phyloP scores from a whole-genome alignment of 1,140 invertebrate species.

The Archegozetes longisetosus region DNA sequence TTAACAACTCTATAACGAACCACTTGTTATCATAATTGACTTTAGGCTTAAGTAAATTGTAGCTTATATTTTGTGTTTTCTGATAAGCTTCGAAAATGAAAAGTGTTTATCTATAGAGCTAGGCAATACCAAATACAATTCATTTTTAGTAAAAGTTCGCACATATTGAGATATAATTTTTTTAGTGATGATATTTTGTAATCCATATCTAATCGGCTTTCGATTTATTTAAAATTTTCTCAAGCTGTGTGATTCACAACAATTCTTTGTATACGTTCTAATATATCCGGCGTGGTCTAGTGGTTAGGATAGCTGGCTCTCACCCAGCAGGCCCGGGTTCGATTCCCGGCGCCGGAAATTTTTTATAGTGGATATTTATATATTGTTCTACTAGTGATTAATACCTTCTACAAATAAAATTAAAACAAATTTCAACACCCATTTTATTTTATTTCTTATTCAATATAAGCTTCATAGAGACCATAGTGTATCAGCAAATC shows the following conservation, averaged over 20 bases:
- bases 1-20: too few species aligned
- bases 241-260: background rate
- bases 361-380: constrained; percentile 22
- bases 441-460: background rate
- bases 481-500: background rate
- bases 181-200: background rate
- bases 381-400: background rate
- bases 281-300: constrained; percentile 38
- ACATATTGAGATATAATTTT: background rate
- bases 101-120: too few species aligned
- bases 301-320: constrained; percentile 70
- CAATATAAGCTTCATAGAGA: background rate
- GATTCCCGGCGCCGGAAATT: constrained; percentile 59
- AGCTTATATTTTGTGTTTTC: too few species aligned
- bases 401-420: background rate
- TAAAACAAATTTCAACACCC: background rate
- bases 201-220: too few species aligned
- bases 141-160: background rate
- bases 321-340: constrained; percentile 65
- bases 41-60: too few species aligned
- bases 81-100: too few species aligned
- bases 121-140: too few species aligned
- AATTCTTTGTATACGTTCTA: background rate
- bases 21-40: too few species aligned
- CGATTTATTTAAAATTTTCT: too few species aligned